These are phyloP conservation scores for Euleptes europaea DNA, from an alignment of 2,113 vertebrate species.

Conservation along the genomic window DNA sequence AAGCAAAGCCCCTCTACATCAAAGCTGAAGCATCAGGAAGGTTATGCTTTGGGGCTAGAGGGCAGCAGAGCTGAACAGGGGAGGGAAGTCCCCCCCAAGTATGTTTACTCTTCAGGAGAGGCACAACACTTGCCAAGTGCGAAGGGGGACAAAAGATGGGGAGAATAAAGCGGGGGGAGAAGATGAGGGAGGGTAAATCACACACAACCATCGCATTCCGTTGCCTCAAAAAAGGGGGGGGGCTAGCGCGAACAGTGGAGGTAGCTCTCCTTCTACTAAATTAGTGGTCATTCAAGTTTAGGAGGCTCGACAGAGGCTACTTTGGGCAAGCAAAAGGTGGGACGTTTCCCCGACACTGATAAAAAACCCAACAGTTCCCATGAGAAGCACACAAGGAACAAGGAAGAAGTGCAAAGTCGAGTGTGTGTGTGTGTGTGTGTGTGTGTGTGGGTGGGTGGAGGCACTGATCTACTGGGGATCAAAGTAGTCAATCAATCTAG, in stretches of 20 bases:
- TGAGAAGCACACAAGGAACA: neutral
- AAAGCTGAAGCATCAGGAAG: neutral
- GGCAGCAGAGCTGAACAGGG: neutral
- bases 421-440: no score
- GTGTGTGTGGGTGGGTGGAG: accelerated
- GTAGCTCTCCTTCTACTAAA: neutral
- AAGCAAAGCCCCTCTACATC: neutral
- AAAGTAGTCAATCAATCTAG: neutral
- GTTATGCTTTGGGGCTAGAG: neutral
- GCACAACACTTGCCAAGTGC: neutral
- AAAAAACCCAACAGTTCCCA: neutral
- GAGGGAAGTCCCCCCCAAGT: neutral
- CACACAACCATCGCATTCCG: neutral
- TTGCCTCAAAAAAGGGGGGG: neutral
- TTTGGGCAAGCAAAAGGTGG: neutral
- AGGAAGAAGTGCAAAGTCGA: accelerated
- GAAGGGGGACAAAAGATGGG: neutral
- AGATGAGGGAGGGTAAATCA: neutral
- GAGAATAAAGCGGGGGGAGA: neutral
- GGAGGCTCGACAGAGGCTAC: neutral
- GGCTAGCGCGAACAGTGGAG: neutral
- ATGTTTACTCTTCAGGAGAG: neutral
- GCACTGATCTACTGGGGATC: neutral
- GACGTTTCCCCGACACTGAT: no score
- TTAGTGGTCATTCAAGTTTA: neutral